A percentile compares a stretch with the other conserved stretches of the same genome.
Conservation (phyloP, 2,797 vertebrate genomes). For the Tangara arthus region DNA sequence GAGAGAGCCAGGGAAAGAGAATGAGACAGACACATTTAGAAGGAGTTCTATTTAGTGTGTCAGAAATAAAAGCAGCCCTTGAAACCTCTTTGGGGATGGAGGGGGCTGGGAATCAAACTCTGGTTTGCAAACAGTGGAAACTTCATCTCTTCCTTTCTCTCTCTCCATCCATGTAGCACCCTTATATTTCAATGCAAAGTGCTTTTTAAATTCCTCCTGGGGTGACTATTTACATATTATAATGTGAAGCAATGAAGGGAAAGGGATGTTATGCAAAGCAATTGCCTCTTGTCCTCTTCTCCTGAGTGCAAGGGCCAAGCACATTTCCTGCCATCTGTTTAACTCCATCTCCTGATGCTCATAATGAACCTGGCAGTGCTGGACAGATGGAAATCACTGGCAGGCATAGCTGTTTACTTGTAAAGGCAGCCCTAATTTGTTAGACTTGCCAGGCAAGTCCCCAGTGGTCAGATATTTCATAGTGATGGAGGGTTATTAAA, state of each 20-base stretch:
- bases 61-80: slow-evolving; percentile 36
- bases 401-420: slow-evolving; percentile 67
- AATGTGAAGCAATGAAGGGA: slow-evolving; percentile 63
- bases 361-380: slow-evolving; percentile 64
- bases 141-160: not conserved
- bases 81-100: not conserved
- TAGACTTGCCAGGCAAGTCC: slow-evolving; percentile 64
- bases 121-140: slow-evolving; percentile 26
- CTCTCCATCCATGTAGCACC: not conserved
- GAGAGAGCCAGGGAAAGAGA: not conserved
- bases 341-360: slow-evolving; percentile 61
- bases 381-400: slow-evolving; percentile 68
- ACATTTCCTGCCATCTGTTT: slow-evolving; percentile 71
- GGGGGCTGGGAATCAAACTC: not conserved
- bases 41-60: not conserved
- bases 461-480: slow-evolving; percentile 57
- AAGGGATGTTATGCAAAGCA: slow-evolving; percentile 38
- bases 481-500: slow-evolving; percentile 58
- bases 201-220: slow-evolving; percentile 34
- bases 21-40: not conserved
- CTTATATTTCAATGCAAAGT: slow-evolving; percentile 37
- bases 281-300: slow-evolving; percentile 45
- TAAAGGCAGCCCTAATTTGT: slow-evolving; percentile 65
- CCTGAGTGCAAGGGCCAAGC: slow-evolving; percentile 59
- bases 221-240: slow-evolving; percentile 61